Conservation (phyloP, 2,888 invertebrate genomes). For the Limnephilus marmoratus region DNA sequence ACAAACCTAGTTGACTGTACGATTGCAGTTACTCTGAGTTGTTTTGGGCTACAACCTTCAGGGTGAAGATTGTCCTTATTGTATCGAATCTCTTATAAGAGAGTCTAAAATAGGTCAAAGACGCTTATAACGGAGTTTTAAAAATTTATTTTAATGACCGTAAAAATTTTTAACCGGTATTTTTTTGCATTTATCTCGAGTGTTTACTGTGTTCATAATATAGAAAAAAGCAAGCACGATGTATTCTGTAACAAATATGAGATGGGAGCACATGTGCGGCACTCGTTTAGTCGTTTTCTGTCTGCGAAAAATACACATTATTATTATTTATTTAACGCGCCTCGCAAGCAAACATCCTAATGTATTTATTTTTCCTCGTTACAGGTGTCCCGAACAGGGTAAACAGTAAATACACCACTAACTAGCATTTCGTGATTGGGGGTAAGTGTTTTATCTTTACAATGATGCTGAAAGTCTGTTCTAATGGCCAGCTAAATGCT, state of each 20-base stretch:
- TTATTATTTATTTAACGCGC: neutral
- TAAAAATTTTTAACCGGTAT: neutral
- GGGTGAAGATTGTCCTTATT: too few relatives aligned
- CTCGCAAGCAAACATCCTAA: neutral
- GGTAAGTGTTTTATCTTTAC: too few relatives aligned
- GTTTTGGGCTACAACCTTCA: too few relatives aligned
- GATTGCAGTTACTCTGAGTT: too few relatives aligned
- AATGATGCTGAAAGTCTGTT: neutral
- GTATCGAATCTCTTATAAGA: too few relatives aligned
- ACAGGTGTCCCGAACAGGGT: neutral
- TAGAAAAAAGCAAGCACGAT: neutral
- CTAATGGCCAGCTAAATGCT: too few relatives aligned
- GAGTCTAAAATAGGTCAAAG: too few relatives aligned
- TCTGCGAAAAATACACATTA: slow-evolving; percentile 11
- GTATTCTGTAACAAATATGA: neutral
- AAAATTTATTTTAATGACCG: too few relatives aligned
- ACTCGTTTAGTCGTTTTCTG: slow-evolving; percentile 8
- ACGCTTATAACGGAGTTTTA: too few relatives aligned
- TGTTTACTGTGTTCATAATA: neutral
- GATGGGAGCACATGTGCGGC: neutral
- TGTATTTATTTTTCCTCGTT: slow-evolving; percentile 13
- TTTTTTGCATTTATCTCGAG: neutral
- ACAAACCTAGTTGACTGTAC: too few relatives aligned
- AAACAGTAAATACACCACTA: neutral
- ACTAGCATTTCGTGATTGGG: too few relatives aligned